These are phyloP conservation scores for Pseudomyrmex cubaensis DNA, from an alignment of 1,140 invertebrate species.

Conservation along the genomic window DNA sequence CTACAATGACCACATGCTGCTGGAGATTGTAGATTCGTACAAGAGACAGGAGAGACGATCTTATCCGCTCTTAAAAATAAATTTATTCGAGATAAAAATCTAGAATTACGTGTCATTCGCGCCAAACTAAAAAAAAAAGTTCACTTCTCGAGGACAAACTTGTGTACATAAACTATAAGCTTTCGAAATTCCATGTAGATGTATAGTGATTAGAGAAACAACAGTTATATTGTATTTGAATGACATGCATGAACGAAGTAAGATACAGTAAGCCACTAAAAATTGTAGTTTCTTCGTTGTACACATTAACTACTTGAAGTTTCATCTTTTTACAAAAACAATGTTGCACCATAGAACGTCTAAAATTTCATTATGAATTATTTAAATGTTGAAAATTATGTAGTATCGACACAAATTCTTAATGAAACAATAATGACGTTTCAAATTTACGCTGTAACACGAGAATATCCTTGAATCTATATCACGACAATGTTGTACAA, in stretches of 20 bases:
- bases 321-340: conserved; percentile 25
- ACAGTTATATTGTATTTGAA: not conserved
- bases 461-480: not conserved
- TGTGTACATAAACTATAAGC: not conserved
- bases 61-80: conserved; percentile 4
- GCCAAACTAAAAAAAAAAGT: not conserved
- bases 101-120: not conserved
- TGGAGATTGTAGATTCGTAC: conserved; percentile 13
- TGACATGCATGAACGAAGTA: not conserved
- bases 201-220: not conserved
- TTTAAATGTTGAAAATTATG: conserved; percentile 26
- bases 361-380: conserved; percentile 7
- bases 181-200: not conserved
- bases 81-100: conserved; percentile 17
- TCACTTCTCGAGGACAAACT: not conserved
- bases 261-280: too few relatives aligned
- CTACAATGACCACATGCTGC: conserved; percentile 5
- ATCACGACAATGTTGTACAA: not conserved
- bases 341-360: not conserved
- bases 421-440: not conserved
- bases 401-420: not conserved
- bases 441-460: not conserved
- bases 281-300: too few relatives aligned
- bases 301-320: conserved; percentile 10
- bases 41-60: not conserved